Evolutionary conservation across 2,888 invertebrate genomes (phyloP).

Genomic region (Buathra laborator): DNA sequence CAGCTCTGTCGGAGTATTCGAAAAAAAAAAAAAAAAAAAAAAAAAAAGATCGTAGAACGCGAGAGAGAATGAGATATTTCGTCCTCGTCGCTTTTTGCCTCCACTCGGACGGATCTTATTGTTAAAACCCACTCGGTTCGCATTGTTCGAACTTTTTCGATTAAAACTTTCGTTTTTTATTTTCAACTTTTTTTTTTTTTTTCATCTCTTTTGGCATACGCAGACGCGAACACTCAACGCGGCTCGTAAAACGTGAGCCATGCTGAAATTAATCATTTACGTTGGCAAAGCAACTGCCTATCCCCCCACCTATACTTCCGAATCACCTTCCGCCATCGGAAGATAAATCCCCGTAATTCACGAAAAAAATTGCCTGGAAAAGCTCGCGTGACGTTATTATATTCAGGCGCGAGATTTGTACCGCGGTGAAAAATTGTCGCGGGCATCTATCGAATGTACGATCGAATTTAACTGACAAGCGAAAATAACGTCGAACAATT

Average conservation of each 20-base stretch:
- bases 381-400: not conserved
- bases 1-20: slow-evolving; percentile 40
- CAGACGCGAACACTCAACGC: not conserved
- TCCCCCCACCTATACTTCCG: not conserved
- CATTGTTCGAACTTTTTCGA: slow-evolving; percentile 82
- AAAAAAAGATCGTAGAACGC: slow-evolving; percentile 31
- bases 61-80: slow-evolving; percentile 35
- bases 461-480: not conserved
- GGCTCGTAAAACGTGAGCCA: slow-evolving; percentile 23
- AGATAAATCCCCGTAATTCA: slow-evolving; percentile 36
- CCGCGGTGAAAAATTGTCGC: not conserved
- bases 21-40: slow-evolving; percentile 49
- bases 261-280: slow-evolving; percentile 69
- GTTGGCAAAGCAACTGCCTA: slow-evolving; percentile 32
- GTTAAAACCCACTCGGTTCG: slow-evolving; percentile 71
- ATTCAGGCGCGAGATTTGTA: not conserved
- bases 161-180: slow-evolving; percentile 78
- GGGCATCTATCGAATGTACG: not conserved
- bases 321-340: slow-evolving; percentile 6
- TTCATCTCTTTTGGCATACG: slow-evolving; percentile 31
- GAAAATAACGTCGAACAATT: not conserved
- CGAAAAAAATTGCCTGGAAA: slow-evolving; percentile 11
- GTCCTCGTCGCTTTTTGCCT: slow-evolving; percentile 50
- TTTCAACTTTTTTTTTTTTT: slow-evolving; percentile 50
- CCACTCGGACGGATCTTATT: slow-evolving; percentile 67